These are phyloP conservation scores for Plectropomus leopardus DNA, from an alignment of 2,113 vertebrate genomes.

Conservation along the genomic window DNA sequence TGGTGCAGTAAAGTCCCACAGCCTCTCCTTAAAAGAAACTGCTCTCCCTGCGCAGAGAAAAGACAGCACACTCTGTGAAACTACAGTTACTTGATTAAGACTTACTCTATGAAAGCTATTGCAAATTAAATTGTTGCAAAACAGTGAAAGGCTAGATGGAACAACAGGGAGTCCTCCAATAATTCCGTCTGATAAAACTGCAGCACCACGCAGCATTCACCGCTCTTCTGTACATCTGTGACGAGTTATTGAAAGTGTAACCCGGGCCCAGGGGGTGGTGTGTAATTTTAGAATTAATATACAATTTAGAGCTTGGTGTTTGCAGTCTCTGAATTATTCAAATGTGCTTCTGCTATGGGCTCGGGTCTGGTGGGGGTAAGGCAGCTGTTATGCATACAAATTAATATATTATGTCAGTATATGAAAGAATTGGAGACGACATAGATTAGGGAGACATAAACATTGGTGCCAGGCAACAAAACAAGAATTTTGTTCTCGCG, in stretches of 20 bases:
- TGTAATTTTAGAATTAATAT: conserved; percentile 83
- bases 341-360: conserved; percentile 62
- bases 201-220: conserved; percentile 7
- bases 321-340: conserved; percentile 80
- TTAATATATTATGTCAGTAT: conserved; percentile 70
- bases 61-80: conserved; percentile 8
- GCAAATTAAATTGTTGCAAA: conserved; percentile 62
- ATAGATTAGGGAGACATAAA: conserved; percentile 67
- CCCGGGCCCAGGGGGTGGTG: conserved; percentile 61
- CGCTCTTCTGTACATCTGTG: conserved; percentile 59
- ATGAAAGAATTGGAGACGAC: conserved; percentile 52
- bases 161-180: conserved; percentile 59
- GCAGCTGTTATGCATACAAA: conserved; percentile 72
- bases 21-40: conserved; percentile 25
- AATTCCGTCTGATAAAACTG: conserved; percentile 58
- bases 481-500: conserved; percentile 62
- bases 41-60: conserved; percentile 22
- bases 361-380: conserved; percentile 48
- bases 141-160: conserved; percentile 43
- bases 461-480: conserved; percentile 59
- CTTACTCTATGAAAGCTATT: conserved; percentile 46
- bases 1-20: conserved; percentile 25
- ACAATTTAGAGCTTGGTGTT: conserved; percentile 80
- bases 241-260: conserved; percentile 79
- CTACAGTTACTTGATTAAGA: conserved; percentile 67